Conservation (phyloP, 2,797 vertebrate genomes). For the Euthynnus affinis region DNA sequence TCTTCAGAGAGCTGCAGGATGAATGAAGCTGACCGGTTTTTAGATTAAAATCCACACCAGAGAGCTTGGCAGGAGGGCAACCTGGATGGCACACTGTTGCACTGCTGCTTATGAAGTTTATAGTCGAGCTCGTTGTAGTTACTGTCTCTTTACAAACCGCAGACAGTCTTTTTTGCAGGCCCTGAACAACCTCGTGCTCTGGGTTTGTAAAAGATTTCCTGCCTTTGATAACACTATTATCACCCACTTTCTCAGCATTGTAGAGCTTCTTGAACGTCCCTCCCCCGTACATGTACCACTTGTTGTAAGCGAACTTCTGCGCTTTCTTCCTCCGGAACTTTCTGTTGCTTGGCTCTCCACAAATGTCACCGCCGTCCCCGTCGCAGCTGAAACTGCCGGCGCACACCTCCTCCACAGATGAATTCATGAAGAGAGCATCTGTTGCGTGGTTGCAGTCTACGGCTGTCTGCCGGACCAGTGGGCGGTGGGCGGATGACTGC, state of each 20-base stretch:
- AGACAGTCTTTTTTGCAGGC: slow-evolving; percentile 56
- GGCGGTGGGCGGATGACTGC: slow-evolving; percentile 88
- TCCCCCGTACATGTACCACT: slow-evolving; percentile 96
- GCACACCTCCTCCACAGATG: slow-evolving; percentile 79
- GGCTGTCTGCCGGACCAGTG: slow-evolving; percentile 93
- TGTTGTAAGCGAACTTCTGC: slow-evolving; percentile 94
- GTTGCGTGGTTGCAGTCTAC: slow-evolving; percentile 90
- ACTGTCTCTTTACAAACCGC: slow-evolving; percentile 47
- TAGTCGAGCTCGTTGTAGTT: slow-evolving; percentile 24
- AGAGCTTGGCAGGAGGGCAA: slow-evolving; percentile 38
- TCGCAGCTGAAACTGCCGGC: slow-evolving; percentile 71
- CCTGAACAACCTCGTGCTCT: slow-evolving; percentile 65
- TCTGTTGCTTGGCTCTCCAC: slow-evolving; percentile 78
- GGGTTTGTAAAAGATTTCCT: slow-evolving; percentile 71
- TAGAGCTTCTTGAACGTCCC: slow-evolving; percentile 96
- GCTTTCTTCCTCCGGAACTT: slow-evolving; percentile 86
- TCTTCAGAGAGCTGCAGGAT: slow-evolving; percentile 53
- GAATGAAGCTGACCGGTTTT: slow-evolving; percentile 43
- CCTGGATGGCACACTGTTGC: slow-evolving; percentile 38
- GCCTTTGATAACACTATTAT: slow-evolving; percentile 65
- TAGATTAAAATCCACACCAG: slow-evolving; percentile 47
- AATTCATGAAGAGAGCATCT: slow-evolving; percentile 70
- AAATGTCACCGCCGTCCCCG: slow-evolving; percentile 70
- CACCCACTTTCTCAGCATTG: slow-evolving; percentile 80
- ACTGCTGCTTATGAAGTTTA: slow-evolving; percentile 44